Conservation (phyloP, 2,888 invertebrate species). For the Thecophora atra region DNA sequence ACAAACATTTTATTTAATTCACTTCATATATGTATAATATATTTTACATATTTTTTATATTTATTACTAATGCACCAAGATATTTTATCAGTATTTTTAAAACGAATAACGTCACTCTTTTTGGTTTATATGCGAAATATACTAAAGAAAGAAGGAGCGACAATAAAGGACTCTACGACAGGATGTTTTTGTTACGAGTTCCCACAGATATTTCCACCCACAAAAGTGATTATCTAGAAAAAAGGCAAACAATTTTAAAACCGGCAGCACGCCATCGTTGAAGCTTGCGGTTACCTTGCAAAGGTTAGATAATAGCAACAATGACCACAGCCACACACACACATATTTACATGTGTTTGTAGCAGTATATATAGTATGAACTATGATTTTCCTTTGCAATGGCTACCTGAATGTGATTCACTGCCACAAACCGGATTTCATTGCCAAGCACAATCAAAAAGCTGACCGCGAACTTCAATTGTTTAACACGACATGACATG, state of each 20-base stretch:
- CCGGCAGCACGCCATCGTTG: slow-evolving; percentile 1
- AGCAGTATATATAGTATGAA: no score
- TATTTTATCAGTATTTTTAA: no score
- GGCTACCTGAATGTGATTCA: neutral
- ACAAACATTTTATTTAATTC: no score
- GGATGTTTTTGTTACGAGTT: slow-evolving; percentile 39
- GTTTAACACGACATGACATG: slow-evolving; percentile 33
- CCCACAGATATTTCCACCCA: slow-evolving; percentile 40
- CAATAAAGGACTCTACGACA: slow-evolving; percentile 11
- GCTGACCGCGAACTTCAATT: slow-evolving; percentile 46
- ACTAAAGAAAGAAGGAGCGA: neutral
- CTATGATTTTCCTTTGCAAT: no score
- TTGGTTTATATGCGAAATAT: no score
- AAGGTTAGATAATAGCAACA: neutral
- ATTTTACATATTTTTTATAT: no score
- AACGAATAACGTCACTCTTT: no score
- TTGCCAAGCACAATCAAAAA: slow-evolving; percentile 26
- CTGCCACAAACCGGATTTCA: slow-evolving; percentile 8
- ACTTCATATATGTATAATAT: no score
- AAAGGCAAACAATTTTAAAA: neutral
- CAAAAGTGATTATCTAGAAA: slow-evolving; percentile 6
- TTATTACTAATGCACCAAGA: no score
- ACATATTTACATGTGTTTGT: no score
- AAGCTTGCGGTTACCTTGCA: neutral
- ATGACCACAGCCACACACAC: neutral